Evolutionary conservation across 1,140 invertebrate species (phyloP).

Genomic region (Drosophila melanica): DNA sequence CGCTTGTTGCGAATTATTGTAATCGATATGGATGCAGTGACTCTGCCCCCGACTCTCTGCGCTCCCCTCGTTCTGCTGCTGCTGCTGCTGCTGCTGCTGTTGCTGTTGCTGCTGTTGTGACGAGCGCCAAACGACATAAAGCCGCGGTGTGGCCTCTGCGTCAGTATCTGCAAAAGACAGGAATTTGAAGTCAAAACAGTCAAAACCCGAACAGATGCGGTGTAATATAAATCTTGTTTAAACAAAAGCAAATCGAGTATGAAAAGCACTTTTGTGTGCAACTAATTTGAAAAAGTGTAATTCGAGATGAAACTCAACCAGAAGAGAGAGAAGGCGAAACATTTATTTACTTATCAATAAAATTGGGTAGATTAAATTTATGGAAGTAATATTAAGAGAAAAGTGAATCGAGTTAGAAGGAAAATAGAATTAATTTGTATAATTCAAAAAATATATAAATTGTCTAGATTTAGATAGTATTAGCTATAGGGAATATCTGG

Average conservation of each 20-base stretch:
- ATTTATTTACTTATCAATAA: no score
- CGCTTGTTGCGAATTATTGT: conserved; percentile 41
- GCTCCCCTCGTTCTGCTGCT: conserved; percentile 50
- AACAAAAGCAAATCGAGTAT: not conserved
- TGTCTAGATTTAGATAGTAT: no score
- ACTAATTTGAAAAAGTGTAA: no score
- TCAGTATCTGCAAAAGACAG: conserved; percentile 33
- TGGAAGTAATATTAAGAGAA: no score
- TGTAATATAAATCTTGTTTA: not conserved
- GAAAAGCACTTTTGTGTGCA: no score
- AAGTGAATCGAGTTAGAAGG: no score
- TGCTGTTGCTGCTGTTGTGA: conserved; percentile 37
- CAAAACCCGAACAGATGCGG: not conserved
- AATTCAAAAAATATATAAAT: no score
- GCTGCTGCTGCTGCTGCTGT: conserved; percentile 20
- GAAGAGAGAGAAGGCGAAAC: no score
- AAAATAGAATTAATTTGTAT: no score
- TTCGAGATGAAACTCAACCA: no score
- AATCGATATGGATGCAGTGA: conserved; percentile 72
- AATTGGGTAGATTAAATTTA: no score
- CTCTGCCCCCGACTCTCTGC: conserved; percentile 40
- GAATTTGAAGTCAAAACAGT: conserved; percentile 11
- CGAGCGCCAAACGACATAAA: conserved; percentile 82
- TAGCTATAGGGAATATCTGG: no score
- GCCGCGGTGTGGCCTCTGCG: conserved; percentile 57